phyloP scores from a whole-genome alignment of 1,140 invertebrate species.

The Drosophila trapezifrons region DNA sequence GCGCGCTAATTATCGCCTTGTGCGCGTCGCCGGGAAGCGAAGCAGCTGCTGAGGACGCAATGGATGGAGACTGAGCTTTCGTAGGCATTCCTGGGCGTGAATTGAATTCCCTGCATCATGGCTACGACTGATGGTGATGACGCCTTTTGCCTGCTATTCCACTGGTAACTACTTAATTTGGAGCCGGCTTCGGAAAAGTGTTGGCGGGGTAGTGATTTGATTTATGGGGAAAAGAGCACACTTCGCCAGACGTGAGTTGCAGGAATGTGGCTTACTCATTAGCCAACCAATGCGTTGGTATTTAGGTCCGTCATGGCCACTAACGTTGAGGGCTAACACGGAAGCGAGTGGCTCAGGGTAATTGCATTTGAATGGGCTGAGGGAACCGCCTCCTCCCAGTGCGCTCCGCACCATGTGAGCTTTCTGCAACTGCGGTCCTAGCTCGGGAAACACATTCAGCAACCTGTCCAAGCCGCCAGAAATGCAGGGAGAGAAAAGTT shows the following conservation, averaged over 20 bases:
- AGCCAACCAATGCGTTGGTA: constrained; percentile 44
- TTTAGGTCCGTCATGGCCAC: constrained; percentile 34
- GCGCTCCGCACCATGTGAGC: too few species aligned
- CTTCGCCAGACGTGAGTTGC: constrained; percentile 34
- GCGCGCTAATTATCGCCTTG: constrained; percentile 50
- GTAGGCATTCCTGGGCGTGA: constrained; percentile 47
- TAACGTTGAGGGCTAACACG: constrained; percentile 3
- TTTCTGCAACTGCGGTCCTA: neutral
- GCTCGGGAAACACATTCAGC: neutral
- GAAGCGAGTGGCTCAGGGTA: constrained; percentile 15
- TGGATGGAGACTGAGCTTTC: constrained; percentile 5
- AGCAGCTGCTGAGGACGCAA: neutral
- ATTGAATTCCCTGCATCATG: constrained; percentile 48
- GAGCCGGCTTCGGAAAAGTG: constrained; percentile 13
- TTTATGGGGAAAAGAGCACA: constrained; percentile 47
- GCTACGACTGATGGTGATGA: constrained; percentile 24
- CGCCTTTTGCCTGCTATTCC: constrained; percentile 6
- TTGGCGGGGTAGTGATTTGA: constrained; percentile 30
- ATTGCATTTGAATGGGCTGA: constrained; percentile 8
- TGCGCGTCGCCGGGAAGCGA: constrained; percentile 4
- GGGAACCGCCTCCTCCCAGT: neutral
- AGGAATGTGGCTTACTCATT: constrained; percentile 47
- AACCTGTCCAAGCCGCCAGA: neutral
- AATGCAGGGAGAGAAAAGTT: neutral
- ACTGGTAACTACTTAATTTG: constrained; percentile 51